phyloP scores from a whole-genome alignment of 1,140 invertebrate species.

The Parapsyche elsis region DNA sequence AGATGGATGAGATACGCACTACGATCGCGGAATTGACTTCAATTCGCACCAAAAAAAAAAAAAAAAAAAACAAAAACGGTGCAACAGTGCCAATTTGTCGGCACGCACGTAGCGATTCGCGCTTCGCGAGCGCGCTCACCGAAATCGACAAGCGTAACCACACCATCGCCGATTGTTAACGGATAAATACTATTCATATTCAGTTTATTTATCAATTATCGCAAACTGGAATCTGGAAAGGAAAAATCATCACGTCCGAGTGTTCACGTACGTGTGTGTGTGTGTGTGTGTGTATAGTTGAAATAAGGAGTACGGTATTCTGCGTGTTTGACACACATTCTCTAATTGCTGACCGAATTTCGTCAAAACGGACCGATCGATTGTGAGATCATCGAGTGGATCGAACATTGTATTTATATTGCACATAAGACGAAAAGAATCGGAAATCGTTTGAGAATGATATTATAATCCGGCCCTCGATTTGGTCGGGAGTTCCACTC shows the following conservation, averaged over 20 bases:
- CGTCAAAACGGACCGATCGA: constrained; percentile 10
- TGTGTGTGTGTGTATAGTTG: too few relatives aligned
- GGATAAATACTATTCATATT: too few relatives aligned
- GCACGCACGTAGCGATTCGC: too few relatives aligned
- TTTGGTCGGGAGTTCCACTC: not conserved
- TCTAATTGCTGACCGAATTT: constrained; percentile 40
- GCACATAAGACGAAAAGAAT: not conserved
- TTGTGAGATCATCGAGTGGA: constrained; percentile 36
- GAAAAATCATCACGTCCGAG: not conserved
- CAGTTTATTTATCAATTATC: too few relatives aligned
- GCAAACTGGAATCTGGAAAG: not conserved
- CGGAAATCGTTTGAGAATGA: not conserved
- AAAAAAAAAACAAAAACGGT: not conserved
- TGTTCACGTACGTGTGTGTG: too few relatives aligned
- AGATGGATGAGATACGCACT: not conserved
- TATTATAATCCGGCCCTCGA: not conserved
- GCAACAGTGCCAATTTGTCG: too few relatives aligned
- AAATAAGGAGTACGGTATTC: not conserved
- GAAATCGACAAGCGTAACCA: too few relatives aligned
- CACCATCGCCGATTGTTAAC: too few relatives aligned
- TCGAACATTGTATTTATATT: not conserved
- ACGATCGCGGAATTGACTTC: too few relatives aligned
- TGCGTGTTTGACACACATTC: constrained; percentile 29
- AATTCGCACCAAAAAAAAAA: not conserved
- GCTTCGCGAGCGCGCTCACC: too few relatives aligned